Base-by-base conservation (phyloP, 2,888 invertebrate species). In the Tineola bisselliella region DNA sequence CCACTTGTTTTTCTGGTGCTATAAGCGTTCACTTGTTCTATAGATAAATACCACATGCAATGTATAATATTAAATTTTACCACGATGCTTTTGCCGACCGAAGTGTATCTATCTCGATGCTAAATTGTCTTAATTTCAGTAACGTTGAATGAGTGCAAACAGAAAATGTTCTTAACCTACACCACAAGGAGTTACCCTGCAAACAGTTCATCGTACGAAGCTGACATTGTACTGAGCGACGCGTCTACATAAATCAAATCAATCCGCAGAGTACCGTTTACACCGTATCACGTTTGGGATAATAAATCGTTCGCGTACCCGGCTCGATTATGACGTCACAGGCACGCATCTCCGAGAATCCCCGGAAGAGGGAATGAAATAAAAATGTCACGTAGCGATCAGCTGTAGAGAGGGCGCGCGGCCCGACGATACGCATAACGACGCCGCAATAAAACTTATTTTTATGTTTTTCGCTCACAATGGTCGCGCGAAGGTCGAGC, bases 401-500 rank as follows among this genome's bases (percentile, higher is more conserved):
- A 86, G 87, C 87, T 86, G 86, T 80, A 82, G 79, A 76, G 77
- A 76, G 81, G 73, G 73, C 71, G 73, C 68, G 68, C 77, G 81
- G 73, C 72, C 74, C 38, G 38, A 74, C 83, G 84, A 78, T 83
- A 84, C 86, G 86, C 86, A 84, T 84, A 86, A 84, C 84, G 59
- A 44, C 59, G 59, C 82, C 83, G 84, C 84, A 84, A 86, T 86
- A 86, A 87, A 87, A 87, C 86, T 86, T 87, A 86, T 86, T 87
- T 87, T 87, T 87, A 87, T 86, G 87, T 86, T 86, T 86, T 86
- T 84, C 86, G 86, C 86, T 86, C 81, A 87, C 87, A 87, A 87
- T 87, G 84, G 84, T 84, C 84, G 86, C 83, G 84, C 81, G 87
- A 87, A 86, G 86, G 87, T 87, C 87, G 87, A 83, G 81, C 84